A percentile compares a stretch with the other conserved stretches of the same genome.
phyloP scores from a whole-genome alignment of 2,113 vertebrate genomes.

The Pristiophorus japonicus region DNA sequence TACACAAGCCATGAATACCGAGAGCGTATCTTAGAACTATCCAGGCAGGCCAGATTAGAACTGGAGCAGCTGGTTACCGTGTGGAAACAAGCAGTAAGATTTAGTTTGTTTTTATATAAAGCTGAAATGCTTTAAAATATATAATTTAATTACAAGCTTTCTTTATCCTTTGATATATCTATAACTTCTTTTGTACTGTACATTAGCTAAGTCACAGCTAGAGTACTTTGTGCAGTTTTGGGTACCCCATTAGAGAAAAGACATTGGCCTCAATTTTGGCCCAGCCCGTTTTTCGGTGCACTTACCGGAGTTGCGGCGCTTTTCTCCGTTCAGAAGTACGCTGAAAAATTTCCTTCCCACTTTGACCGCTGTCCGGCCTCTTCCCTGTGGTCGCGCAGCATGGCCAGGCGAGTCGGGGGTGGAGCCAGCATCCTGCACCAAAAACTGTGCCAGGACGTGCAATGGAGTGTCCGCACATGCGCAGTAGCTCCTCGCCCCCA shows the following conservation, averaged over 20 bases:
- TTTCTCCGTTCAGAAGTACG: too few relatives aligned
- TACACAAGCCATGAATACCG: slow-evolving; percentile 94
- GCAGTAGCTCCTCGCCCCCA: too few relatives aligned
- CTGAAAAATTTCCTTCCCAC: too few relatives aligned
- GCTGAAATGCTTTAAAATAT: not conserved
- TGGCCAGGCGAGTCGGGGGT: too few relatives aligned
- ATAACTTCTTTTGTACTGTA: not conserved
- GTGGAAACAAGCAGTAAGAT: slow-evolving; percentile 82
- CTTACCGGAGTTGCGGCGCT: too few relatives aligned
- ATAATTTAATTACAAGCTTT: not conserved
- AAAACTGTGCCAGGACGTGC: too few relatives aligned
- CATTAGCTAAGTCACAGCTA: not conserved
- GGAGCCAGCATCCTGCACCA: too few relatives aligned
- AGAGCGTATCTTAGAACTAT: slow-evolving; percentile 80
- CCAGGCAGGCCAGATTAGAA: slow-evolving; percentile 73
- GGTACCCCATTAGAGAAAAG: not conserved
- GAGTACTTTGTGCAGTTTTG: not conserved
- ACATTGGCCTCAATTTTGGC: too few relatives aligned
- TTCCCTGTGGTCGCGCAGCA: too few relatives aligned
- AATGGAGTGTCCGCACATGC: too few relatives aligned
- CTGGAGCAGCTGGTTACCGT: slow-evolving; percentile 77
- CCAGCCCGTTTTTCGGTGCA: too few relatives aligned
- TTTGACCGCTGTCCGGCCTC: too few relatives aligned
- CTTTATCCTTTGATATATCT: not conserved
- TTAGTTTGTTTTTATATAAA: not conserved